Base-by-base conservation (phyloP, 2,888 invertebrate genomes). In the Thymelicus sylvestris region DNA sequence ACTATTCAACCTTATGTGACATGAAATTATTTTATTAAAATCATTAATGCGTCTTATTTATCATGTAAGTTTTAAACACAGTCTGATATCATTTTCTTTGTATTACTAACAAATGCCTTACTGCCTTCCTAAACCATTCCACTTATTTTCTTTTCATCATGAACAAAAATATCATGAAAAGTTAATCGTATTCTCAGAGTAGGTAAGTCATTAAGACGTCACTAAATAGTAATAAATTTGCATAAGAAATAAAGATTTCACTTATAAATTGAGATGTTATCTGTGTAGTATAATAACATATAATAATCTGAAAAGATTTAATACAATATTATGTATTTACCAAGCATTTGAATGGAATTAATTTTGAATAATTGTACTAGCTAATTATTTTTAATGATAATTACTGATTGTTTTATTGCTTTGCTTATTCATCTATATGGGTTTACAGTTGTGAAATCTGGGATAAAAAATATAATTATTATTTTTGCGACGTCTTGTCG, bases 231-330 rank as follows among this genome's bases (percentile, higher is more conserved):
- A 62, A 55, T 63, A 64, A 59, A 64, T 59, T 69, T 69, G 64
- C 59, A 10, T 15, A 63, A 68, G 52, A 64, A 44, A 50, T 69
- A 59, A 64, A 50, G 69, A 69, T 69, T 69, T 69, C 63, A 69
- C 68, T 63, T 48, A 63, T 69, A 69, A 69, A 69, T 41, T 41
- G 63, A 57, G 63, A 69, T 69, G 63, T 63, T 63, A 69, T 63
- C 55, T 47, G 48, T 57, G 63, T 63, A 41, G 44, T 57, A 61
- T 67, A 52, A 19, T 52, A 52, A 52, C 52, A 52, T 50, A 52
- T 19, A 55, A 55, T 67, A 69, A 69, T 69, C 63, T 63, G 55
- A 31, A 55, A 63, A 63, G 38, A 55, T 15, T 55, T 38, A 31
- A 47, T 55, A 47, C 55, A 63, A 68, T 39, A 13, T 24, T 68